Base-by-base conservation (phyloP, 2,888 invertebrate genomes). In the Leptopterna dolabrata region DNA sequence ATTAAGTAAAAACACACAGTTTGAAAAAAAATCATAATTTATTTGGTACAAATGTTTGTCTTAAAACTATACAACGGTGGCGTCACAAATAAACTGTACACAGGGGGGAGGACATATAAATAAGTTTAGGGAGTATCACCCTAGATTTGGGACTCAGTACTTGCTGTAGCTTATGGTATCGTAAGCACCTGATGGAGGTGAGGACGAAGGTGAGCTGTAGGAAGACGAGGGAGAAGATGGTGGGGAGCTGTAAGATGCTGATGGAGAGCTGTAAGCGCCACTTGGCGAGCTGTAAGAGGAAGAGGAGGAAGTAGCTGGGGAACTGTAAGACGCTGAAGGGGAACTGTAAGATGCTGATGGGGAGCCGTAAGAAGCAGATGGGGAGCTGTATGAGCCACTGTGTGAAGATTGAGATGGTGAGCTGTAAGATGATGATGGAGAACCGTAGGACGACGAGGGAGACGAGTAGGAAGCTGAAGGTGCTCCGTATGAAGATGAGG, bases 381-480 rank as follows among this genome's bases (percentile, higher is more conserved):
- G 70, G 27, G 76, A 41, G 47, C 76, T 29, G 30, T 73, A 73
- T 24, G 85, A 73, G 24, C 36, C 36, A 36, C 36, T 36, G 36
- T 36, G 36, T 36, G 36, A 36, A 36, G 36, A 36, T 0, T n/a
- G n/a, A n/a, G 84, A 63, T 7, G 87, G 78, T 0, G 70, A 81
- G 45, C 73, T 45, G 36, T 63, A 71, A 70, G 86, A 55, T 71
- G 81, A 3, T 45, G 87, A 63, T 7, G 86, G 41, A 14, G 51
- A 27, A 0, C 16, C 6, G 71, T 45, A 80, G 14, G 86, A 80
- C 14, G 85, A 71, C 13, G 85, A 84, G 19, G 87, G 85, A 41
- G 87, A 16, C 13, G 14, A 88, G 85, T 89, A 88, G 88, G 88
- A 89, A 78, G 89, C 87, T 78, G 88, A 86, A 47, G 84, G 73